A percentile compares a stretch with the other conserved stretches of the same genome.
These are phyloP conservation scores for Melipona bicolor DNA, from an alignment of 2,888 invertebrate genomes.

Conservation along the genomic window DNA sequence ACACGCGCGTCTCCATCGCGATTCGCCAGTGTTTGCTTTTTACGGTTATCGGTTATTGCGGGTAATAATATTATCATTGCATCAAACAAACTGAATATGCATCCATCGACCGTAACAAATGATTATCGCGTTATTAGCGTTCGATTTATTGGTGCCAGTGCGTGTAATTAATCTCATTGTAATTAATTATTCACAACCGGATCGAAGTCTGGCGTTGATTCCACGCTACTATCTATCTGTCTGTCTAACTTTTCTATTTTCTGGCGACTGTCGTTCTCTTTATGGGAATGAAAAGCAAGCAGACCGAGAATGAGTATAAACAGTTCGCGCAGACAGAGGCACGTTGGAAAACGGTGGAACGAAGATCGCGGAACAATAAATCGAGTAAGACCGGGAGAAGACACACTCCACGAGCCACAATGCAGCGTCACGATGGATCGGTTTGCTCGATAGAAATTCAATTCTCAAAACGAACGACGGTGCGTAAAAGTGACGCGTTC, in stretches of 20 bases:
- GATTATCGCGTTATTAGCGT: conserved; percentile 29
- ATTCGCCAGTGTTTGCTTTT: conserved; percentile 3
- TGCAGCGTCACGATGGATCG: not conserved
- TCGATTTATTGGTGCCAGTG: conserved; percentile 31
- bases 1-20: not conserved
- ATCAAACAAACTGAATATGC: conserved; percentile 25
- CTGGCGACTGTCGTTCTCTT: not conserved
- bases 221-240: too few species aligned
- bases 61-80: conserved; percentile 25
- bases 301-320: not conserved
- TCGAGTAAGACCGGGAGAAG: not conserved
- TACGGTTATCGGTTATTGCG: conserved; percentile 23
- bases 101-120: conserved; percentile 28
- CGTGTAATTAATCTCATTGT: conserved; percentile 36
- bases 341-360: not conserved
- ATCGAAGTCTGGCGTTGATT: not conserved
- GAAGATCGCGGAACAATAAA: conserved; percentile 14
- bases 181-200: conserved; percentile 22
- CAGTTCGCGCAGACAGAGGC: not conserved
- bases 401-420: not conserved
- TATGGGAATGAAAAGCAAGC: too few species aligned
- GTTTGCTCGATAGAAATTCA: conserved; percentile 29
- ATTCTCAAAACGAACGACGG: conserved; percentile 49
- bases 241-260: not conserved
- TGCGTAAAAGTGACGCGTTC: conserved; percentile 60